These are phyloP conservation scores for Acanthisitta chloris DNA, from an alignment of 2,113 vertebrate genomes.

Conservation along the genomic window DNA sequence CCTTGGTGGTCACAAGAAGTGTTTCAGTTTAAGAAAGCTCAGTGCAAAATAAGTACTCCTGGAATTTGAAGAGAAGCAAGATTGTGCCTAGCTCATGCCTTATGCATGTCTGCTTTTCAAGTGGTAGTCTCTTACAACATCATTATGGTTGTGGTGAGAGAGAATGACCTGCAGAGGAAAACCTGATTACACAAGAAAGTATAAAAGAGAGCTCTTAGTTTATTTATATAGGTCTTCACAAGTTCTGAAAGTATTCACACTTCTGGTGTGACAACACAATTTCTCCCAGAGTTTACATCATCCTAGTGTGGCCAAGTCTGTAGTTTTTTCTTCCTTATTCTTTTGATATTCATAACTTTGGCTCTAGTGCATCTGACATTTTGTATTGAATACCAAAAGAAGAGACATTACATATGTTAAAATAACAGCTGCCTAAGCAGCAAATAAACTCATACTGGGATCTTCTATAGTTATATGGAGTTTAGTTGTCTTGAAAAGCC, in stretches of 20 bases:
- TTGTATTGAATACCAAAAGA: conserved; percentile 12
- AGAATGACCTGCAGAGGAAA: neutral
- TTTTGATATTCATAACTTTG: neutral
- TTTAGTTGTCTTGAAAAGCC: neutral
- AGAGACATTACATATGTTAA: neutral
- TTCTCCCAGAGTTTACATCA: neutral
- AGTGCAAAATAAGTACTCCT: neutral
- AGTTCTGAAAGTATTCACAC: neutral
- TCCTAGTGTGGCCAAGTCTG: neutral
- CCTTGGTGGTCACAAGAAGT: neutral
- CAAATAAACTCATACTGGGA: neutral
- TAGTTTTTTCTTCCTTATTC: neutral
- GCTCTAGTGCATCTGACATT: neutral
- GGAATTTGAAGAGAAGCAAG: neutral
- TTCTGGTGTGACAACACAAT: neutral
- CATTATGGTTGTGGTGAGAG: fast-evolving
- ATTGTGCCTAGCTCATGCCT: neutral
- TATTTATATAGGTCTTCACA: neutral
- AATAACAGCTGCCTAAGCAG: neutral
- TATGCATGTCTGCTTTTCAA: neutral
- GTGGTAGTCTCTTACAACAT: neutral
- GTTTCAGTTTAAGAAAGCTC: neutral
- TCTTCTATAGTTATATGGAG: neutral
- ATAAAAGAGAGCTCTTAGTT: neutral
- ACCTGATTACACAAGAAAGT: neutral